These are phyloP conservation scores for Drosophila dunni DNA, from an alignment of 1,140 invertebrate genomes.

Conservation along the genomic window DNA sequence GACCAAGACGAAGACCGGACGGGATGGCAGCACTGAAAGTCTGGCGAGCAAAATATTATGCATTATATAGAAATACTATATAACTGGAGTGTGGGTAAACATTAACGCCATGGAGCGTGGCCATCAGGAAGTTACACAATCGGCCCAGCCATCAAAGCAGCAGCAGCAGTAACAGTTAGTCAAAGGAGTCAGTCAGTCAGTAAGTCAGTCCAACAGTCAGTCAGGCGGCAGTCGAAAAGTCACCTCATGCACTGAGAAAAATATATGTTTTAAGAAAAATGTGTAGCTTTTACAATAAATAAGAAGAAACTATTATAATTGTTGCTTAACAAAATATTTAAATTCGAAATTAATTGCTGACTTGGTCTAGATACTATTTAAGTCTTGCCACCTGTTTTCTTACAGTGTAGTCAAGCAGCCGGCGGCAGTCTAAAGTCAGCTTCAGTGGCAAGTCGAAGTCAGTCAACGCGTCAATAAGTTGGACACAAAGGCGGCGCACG, in stretches of 20 bases:
- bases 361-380: too few species aligned
- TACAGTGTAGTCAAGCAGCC: slow-evolving; percentile 29
- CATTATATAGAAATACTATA: slow-evolving; percentile 57
- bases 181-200: slow-evolving; percentile 4
- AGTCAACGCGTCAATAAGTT: slow-evolving; percentile 64
- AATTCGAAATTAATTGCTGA: too few species aligned
- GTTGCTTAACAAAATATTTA: too few species aligned
- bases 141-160: slow-evolving; percentile 37
- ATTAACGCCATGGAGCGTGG: slow-evolving; percentile 61
- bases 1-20: background rate
- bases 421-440: slow-evolving; percentile 39
- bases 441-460: slow-evolving; percentile 42
- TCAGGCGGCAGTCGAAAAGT: background rate
- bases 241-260: background rate
- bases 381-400: too few species aligned
- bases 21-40: slow-evolving; percentile 4
- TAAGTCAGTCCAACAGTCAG: slow-evolving; percentile 7
- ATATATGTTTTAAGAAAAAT: too few species aligned
- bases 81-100: slow-evolving; percentile 44
- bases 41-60: slow-evolving; percentile 55
- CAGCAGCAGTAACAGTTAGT: slow-evolving; percentile 8
- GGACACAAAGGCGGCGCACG: slow-evolving; percentile 50
- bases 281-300: too few species aligned
- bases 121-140: slow-evolving; percentile 60
- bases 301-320: too few species aligned